Evolutionary conservation across 1,140 invertebrate genomes (phyloP).

Genomic region (Monochamus saltuarius): DNA sequence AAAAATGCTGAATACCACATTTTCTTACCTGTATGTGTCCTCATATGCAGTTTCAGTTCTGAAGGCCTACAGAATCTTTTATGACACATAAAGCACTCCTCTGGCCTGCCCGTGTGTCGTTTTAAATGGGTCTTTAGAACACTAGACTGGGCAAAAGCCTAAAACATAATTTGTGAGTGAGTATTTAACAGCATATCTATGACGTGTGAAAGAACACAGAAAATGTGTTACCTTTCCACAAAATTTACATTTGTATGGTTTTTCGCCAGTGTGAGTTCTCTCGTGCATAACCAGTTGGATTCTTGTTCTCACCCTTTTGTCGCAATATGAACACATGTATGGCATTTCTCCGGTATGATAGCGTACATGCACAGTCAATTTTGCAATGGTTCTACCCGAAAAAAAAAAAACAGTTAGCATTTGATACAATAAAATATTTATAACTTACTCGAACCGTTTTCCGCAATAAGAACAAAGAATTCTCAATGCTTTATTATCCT

Average conservation of each 20-base stretch:
- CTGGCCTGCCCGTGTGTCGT: conserved; percentile 39
- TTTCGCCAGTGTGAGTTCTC: conserved; percentile 31
- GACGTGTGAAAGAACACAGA: background rate
- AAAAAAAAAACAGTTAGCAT: conserved; percentile 1
- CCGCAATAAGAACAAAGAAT: conserved; percentile 27
- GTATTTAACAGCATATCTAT: background rate
- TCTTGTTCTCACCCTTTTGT: conserved; percentile 19
- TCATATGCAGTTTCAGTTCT: conserved; percentile 40
- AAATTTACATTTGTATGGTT: conserved; percentile 29
- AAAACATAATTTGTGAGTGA: conserved; percentile 2
- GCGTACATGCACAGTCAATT: conserved; percentile 18
- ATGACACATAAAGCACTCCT: conserved; percentile 38
- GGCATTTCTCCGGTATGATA: conserved; percentile 20
- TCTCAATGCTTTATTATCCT: background rate
- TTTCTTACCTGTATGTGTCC: conserved; percentile 40
- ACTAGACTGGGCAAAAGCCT: conserved; percentile 41
- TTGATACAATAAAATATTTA: background rate
- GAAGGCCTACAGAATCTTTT: conserved; percentile 43
- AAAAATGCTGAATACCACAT: background rate
- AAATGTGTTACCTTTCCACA: conserved; percentile 33
- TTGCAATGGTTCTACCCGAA: conserved; percentile 5
- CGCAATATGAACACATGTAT: conserved; percentile 20
- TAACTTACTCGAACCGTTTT: conserved; percentile 27
- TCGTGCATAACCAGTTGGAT: conserved; percentile 23
- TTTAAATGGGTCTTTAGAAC: conserved; percentile 41